Conservation (phyloP, 2,888 invertebrate species). For the Drosophila kuntzei region DNA sequence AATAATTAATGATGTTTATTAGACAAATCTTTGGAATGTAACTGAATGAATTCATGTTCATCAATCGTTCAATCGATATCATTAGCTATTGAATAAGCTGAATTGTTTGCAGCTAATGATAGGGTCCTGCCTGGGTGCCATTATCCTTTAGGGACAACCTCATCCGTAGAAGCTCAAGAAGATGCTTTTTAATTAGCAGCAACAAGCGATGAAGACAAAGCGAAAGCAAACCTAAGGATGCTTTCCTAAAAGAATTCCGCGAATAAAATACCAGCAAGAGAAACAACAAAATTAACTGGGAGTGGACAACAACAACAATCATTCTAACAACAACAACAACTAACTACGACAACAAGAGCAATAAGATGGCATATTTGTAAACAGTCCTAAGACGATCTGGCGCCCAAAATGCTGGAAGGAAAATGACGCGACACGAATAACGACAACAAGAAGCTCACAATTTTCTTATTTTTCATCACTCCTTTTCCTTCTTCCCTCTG, state of each 20-base stretch:
- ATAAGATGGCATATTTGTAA: slow-evolving; percentile 48
- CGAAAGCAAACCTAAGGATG: slow-evolving; percentile 40
- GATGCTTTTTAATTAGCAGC: slow-evolving; percentile 74
- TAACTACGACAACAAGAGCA: slow-evolving; percentile 9
- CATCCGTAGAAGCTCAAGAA: slow-evolving; percentile 28
- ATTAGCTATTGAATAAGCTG: not conserved
- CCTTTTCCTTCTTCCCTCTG: slow-evolving; percentile 5
- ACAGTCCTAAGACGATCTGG: slow-evolving; percentile 44
- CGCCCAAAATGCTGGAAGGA: slow-evolving; percentile 65
- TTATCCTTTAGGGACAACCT: slow-evolving; percentile 20
- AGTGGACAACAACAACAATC: slow-evolving; percentile 19
- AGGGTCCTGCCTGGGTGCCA: slow-evolving; percentile 30
- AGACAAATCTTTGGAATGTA: too few species aligned
- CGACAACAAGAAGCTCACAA: slow-evolving; percentile 36
- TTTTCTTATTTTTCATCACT: slow-evolving; percentile 2
- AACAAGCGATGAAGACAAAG: slow-evolving; percentile 61
- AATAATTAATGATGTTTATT: too few species aligned
- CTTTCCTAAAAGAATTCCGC: slow-evolving; percentile 34
- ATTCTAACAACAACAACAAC: slow-evolving; percentile 17
- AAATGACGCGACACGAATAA: slow-evolving; percentile 61
- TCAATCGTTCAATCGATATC: not conserved
- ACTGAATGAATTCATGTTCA: too few species aligned
- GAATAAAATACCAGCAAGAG: slow-evolving; percentile 27
- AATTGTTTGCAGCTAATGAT: slow-evolving; percentile 16
- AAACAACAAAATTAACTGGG: slow-evolving; percentile 44